phyloP scores from a whole-genome alignment of 2,888 invertebrate species.

The Thera obeliscata region DNA sequence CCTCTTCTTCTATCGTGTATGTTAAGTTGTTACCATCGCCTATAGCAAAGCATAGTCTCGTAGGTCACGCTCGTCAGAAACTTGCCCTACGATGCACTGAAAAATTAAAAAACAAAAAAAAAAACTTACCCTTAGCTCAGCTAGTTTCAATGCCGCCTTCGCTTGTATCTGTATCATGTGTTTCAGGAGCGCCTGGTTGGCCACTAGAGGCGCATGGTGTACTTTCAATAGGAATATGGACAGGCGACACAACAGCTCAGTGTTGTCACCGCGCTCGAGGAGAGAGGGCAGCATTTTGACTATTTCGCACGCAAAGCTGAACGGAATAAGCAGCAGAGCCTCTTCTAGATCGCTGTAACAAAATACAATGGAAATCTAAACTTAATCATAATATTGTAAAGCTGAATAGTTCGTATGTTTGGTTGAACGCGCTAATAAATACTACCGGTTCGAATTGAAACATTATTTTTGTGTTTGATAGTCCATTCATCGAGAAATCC shows the following conservation, averaged over 20 bases:
- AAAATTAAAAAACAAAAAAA: too few relatives aligned
- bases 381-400: too few relatives aligned
- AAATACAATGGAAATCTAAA: background rate
- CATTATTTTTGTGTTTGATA: too few relatives aligned
- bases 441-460: too few relatives aligned
- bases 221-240: conserved; percentile 90
- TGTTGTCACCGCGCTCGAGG: conserved; percentile 87
- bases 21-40: too few relatives aligned
- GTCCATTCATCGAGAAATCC: too few relatives aligned
- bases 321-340: conserved; percentile 93
- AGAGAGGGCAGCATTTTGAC: conserved; percentile 89
- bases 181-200: conserved; percentile 87
- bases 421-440: too few relatives aligned
- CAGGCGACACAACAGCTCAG: conserved; percentile 91
- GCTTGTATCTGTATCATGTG: conserved; percentile 87
- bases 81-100: too few relatives aligned
- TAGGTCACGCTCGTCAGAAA: too few relatives aligned
- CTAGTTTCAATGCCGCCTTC: conserved; percentile 82
- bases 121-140: conserved; percentile 85
- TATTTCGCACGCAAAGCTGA: conserved; percentile 91
- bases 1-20: too few relatives aligned
- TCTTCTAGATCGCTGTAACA: conserved; percentile 94
- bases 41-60: too few relatives aligned
- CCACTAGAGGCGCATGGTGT: conserved; percentile 91
- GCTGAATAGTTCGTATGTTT: too few relatives aligned